A percentile compares a stretch with the other conserved stretches of the same genome.
Conservation (phyloP, 2,888 invertebrate genomes). For the Hedya salicella region DNA sequence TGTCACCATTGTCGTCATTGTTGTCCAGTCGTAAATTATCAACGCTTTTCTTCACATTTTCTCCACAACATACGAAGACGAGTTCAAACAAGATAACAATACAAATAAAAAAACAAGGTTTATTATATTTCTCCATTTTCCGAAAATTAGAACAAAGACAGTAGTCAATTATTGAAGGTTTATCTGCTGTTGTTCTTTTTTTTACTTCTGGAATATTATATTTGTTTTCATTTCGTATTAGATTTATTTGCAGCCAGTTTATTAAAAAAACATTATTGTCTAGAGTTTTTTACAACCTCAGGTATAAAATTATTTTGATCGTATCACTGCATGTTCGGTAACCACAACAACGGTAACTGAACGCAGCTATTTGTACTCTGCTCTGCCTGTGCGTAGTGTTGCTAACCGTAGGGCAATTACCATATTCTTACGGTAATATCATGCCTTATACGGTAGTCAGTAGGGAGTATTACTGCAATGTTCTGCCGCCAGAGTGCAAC, state of each 20-base stretch:
- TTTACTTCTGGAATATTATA: constrained; percentile 57
- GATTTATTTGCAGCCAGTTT: constrained; percentile 11
- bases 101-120: constrained; percentile 2
- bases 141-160: constrained; percentile 52
- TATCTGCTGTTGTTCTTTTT: constrained; percentile 49
- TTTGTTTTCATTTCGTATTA: constrained; percentile 51
- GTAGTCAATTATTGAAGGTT: constrained; percentile 61
- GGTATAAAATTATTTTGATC: no score
- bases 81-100: constrained; percentile 55
- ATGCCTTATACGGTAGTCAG: no score
- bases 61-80: constrained; percentile 55
- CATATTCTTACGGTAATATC: no score
- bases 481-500: no score
- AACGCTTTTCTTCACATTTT: constrained; percentile 72
- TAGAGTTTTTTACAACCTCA: no score
- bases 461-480: no score
- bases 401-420: no score
- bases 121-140: constrained; percentile 40
- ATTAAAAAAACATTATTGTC: no score
- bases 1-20: constrained; percentile 68
- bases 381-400: no score
- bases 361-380: no score
- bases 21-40: constrained; percentile 56
- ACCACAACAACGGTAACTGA: no score
- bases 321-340: no score